A percentile compares a stretch with the other conserved stretches of the same genome.
Evolutionary conservation across 2,797 vertebrate genomes (phyloP).

Genomic region (Sebastes steindachneri): DNA sequence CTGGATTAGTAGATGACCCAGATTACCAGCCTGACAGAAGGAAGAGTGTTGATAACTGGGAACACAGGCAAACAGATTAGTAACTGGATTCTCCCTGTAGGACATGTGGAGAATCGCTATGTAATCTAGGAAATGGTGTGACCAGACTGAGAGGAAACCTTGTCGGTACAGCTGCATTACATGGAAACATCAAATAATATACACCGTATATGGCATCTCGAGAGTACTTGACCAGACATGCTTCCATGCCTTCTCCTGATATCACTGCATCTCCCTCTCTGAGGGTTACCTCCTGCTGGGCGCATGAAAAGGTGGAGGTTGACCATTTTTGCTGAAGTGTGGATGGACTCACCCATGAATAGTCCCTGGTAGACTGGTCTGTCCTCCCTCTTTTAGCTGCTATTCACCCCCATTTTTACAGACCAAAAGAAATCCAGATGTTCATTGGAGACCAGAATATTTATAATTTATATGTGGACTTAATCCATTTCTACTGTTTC

Average conservation of each 20-base stretch:
- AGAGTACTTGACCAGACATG: not conserved
- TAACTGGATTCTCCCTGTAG: not conserved
- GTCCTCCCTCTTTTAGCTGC: not conserved
- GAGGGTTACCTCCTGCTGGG: not conserved
- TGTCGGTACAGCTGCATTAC: not conserved
- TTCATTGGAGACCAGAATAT: not conserved
- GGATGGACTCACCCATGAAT: not conserved
- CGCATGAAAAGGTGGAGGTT: slow-evolving; percentile 4
- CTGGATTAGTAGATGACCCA: slow-evolving; percentile 15
- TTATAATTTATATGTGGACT: not conserved
- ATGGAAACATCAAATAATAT: slow-evolving; percentile 1
- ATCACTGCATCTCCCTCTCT: not conserved
- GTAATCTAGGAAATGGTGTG: slow-evolving; percentile 1
- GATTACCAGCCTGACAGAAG: not conserved
- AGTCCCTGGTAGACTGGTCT: not conserved
- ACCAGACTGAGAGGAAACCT: not conserved
- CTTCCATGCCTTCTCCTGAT: not conserved
- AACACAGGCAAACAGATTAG: slow-evolving; percentile 11
- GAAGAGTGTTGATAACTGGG: not conserved
- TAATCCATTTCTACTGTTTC: not conserved
- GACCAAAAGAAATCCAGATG: not conserved
- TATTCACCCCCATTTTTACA: not conserved
- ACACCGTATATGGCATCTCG: not conserved
- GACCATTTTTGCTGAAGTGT: not conserved
- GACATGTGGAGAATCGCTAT: not conserved